Base-by-base conservation (phyloP, 2,797 vertebrate species). In the Scolopax rusticola region DNA sequence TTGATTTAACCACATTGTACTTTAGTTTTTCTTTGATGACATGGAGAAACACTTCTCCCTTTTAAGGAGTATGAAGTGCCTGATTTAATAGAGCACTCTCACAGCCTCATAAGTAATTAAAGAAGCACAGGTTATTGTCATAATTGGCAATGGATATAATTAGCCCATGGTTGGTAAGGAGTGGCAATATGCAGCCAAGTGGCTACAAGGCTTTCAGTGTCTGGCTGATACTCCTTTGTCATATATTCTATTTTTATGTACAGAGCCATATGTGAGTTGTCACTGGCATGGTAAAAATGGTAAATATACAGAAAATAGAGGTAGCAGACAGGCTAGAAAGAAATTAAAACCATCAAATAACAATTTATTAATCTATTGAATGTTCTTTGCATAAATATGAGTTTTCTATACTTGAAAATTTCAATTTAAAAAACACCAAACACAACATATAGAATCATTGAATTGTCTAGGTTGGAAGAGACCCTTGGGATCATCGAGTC, bases 31-130 rank as follows among this genome's bases (percentile, higher is more conserved):
- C 53, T 60, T 61, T 54, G 18, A 57, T 11, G 18, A n/a, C 9
- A 57, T 3, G 6, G 15, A 76, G 11, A 73, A 89, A 81, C 2
- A 7, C 11, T 67, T 36, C 50, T 73, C 17, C 23, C 24, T 30
- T 84, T 50, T 84, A 94, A 93, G 50, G 6, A 0, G 0, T 9
- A 36, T 4, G 0, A 64, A 81, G 11, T 12, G 9, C 7, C n/a
- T 54, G 40, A 43, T 43, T 33, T 53, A 51, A 20, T 4, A 68
- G 25, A 12, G 14, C 33, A 50, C 41, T 60, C 57, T 61, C 36
- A 85, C 38, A 82, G 12, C 9, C 30, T 69, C 27, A 56, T 1
- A 38, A 24, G 10, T 54, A 32, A 89, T 47, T 77, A 50, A 74
- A 86, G 45, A 12, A 90, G 47, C 27, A 43, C 4, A 33, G 43